Base-by-base conservation (phyloP, 2,113 vertebrate genomes). In the Monarcha castaneiventris region DNA sequence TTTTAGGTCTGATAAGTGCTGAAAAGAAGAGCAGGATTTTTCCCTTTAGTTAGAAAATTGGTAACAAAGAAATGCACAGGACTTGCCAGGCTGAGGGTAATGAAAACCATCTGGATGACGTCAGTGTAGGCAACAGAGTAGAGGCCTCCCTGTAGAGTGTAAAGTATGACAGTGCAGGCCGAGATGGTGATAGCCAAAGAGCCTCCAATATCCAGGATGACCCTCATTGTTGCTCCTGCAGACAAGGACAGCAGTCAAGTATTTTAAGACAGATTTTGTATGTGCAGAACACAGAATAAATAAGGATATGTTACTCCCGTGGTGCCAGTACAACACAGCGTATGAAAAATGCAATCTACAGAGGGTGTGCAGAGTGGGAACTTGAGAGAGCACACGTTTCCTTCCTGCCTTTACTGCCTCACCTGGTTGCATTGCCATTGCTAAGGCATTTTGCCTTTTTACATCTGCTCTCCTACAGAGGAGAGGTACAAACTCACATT, bases 71-170 rank as follows among this genome's bases (percentile, higher is more conserved):
- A 89, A 66, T 66, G 48, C 20, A 59, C 19, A 39, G 62, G 37
- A 97, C 98, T 93, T 97, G 98, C 98, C 98, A 98, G 96, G 66
- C 98, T 98, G 96, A 98, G 11, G 4, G 97, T 97, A 66, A 98
- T 98, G 95, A 99, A 98, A 96, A 98, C 73, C 55, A 98, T 96
- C 94, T 99, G 98, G 90, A 98, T 98, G 58, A 98, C 98, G 46
- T 99, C 98, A 4, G 98, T 99, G 95, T 99, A 99, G 35, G 98
- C 98, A 88, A 98, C 98, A 49, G 98, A 98, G 94, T 99, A 99
- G 56, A 99, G 96, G 2, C 98, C 98, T 85, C 98, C 98, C 91
- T 98, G 87, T 55, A 98, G 97, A n/a, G 98, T 99, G 94, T 98
- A 99, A 69, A 98, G 43, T 17, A 98, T 97, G 72, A 98, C 98